These are phyloP conservation scores for Zaprionus taronus DNA, from an alignment of 1,140 invertebrate genomes.

Conservation along the genomic window DNA sequence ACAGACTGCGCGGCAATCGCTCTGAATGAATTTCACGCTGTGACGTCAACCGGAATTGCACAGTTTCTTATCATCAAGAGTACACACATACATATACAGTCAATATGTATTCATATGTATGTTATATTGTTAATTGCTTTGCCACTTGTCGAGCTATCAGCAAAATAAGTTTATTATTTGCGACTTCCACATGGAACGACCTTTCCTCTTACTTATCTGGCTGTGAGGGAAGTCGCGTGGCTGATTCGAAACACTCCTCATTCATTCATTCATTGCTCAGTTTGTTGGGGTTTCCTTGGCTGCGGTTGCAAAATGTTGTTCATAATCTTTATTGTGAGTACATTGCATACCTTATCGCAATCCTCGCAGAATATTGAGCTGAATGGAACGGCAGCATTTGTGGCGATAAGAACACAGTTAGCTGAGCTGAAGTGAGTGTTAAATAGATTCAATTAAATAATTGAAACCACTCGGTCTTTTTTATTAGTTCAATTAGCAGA, in stretches of 20 bases:
- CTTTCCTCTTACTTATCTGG: not conserved
- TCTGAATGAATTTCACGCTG: conserved; percentile 60
- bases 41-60: conserved; percentile 29
- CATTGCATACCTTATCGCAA: not conserved
- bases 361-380: not conserved
- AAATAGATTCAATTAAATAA: too few species aligned
- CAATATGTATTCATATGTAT: not conserved
- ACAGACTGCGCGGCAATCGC: conserved; percentile 62
- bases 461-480: too few species aligned
- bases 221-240: not conserved
- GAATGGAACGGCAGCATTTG: not conserved
- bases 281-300: not conserved
- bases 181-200: not conserved
- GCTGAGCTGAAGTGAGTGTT: not conserved
- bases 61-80: not conserved
- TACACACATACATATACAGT: not conserved
- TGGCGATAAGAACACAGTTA: not conserved
- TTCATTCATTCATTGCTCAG: not conserved
- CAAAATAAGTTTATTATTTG: not conserved
- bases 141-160: not conserved
- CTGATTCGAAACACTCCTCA: not conserved
- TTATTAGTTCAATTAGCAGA: not conserved
- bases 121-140: not conserved
- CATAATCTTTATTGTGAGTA: not conserved
- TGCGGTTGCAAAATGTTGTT: not conserved